Conservation (phyloP, 2,888 invertebrate species). For the Volucella inanis region DNA sequence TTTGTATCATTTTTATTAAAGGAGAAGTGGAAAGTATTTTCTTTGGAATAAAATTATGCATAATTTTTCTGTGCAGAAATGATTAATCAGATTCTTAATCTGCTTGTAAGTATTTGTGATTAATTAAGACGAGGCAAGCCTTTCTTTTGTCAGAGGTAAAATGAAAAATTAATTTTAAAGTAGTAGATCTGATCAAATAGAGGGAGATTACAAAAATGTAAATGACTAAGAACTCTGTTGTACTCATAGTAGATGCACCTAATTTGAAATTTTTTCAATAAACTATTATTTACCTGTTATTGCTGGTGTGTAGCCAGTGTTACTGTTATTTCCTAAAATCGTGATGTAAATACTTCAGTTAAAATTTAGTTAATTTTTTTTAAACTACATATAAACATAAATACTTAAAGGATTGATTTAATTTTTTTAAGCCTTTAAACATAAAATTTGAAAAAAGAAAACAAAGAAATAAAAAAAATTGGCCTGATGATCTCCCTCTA, state of each 20-base stretch:
- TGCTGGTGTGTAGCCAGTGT: conserved; percentile 63
- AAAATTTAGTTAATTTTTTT: conserved; percentile 2
- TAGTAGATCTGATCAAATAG: conserved; percentile 15
- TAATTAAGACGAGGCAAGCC: neutral
- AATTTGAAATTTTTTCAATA: neutral
- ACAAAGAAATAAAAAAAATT: neutral
- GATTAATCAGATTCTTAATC: too few species aligned
- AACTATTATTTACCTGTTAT: conserved; percentile 61
- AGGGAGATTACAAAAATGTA: conserved; percentile 23
- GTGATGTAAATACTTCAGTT: conserved; percentile 25
- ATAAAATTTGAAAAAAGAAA: neutral
- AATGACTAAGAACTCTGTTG: neutral
- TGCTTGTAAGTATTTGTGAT: too few species aligned
- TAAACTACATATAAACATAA: neutral
- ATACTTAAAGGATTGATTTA: neutral
- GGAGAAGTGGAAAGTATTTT: too few species aligned
- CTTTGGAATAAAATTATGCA: too few species aligned
- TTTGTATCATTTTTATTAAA: too few species aligned
- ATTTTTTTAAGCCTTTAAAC: neutral
- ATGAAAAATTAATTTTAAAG: conserved; percentile 4
- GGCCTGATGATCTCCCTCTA: conserved; percentile 42
- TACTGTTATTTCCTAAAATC: conserved; percentile 62
- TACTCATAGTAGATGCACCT: neutral
- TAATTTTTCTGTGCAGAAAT: too few species aligned
- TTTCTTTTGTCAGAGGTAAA: too few species aligned